Conservation (phyloP, 2,888 invertebrate species). For the Drosophila colorata region DNA sequence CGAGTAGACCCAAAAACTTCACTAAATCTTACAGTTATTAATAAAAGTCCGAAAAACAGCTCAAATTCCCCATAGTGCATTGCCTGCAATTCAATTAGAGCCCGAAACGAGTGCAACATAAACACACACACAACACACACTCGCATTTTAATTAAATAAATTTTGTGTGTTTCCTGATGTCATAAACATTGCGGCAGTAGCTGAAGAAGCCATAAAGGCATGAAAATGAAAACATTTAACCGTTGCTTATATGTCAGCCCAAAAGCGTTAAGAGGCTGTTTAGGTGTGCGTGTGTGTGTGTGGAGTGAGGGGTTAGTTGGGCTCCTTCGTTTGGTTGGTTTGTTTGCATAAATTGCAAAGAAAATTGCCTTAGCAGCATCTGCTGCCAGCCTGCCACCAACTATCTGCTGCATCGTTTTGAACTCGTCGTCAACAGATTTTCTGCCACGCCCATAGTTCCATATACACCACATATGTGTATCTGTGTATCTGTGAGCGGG, state of each 20-base stretch:
- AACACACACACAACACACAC: conserved; percentile 12
- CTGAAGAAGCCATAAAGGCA: conserved; percentile 44
- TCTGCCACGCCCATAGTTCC: not conserved
- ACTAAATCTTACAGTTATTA: too few species aligned
- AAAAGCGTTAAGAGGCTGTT: conserved; percentile 21
- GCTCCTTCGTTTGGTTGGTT: conserved; percentile 39
- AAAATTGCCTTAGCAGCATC: conserved; percentile 62
- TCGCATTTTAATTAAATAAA: conserved; percentile 75
- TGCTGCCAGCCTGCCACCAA: conserved; percentile 4
- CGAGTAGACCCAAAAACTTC: too few species aligned
- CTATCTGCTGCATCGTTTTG: conserved; percentile 52
- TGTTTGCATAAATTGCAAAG: conserved; percentile 68
- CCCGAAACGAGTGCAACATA: conserved; percentile 41
- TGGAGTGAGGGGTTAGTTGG: not conserved
- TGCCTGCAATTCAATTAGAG: conserved; percentile 71
- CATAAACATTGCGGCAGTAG: conserved; percentile 58
- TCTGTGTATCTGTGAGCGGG: conserved; percentile 1
- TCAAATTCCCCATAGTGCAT: too few species aligned
- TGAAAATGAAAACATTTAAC: conserved; percentile 78
- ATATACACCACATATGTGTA: conserved; percentile 4
- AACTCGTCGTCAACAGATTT: conserved; percentile 59
- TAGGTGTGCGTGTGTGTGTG: not conserved
- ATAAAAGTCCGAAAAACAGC: too few species aligned
- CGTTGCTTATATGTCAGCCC: conserved; percentile 46
- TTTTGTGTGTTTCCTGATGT: conserved; percentile 68